Percentiles rank a stretch among this genome's conserved stretches.
These are phyloP conservation scores for Danio rerio DNA, from an alignment of 2,113 vertebrate species.

Conservation along the genomic window GRCz12tu NC_133185.1:27474001-27474500, in stretches of 20 bases:
- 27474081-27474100: no score
- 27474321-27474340: background rate
- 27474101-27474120: no score
- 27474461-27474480: background rate
- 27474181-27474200: background rate
- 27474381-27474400: background rate
- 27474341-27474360: background rate
- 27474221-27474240: background rate
- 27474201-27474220: background rate
- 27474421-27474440: background rate
- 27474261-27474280: background rate
- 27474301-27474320: background rate
- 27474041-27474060: no score
- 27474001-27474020: no score
- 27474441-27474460: constrained; percentile 4
- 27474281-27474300: background rate
- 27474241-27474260: background rate
- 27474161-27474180: background rate
- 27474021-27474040: no score
- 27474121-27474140: background rate
- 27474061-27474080: no score
- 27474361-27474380: background rate
- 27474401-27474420: background rate
- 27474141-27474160: background rate
- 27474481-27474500: background rate